Evolutionary conservation across 2,113 vertebrate genomes (phyloP).

Genomic region (Tauraco erythrolophus): DNA sequence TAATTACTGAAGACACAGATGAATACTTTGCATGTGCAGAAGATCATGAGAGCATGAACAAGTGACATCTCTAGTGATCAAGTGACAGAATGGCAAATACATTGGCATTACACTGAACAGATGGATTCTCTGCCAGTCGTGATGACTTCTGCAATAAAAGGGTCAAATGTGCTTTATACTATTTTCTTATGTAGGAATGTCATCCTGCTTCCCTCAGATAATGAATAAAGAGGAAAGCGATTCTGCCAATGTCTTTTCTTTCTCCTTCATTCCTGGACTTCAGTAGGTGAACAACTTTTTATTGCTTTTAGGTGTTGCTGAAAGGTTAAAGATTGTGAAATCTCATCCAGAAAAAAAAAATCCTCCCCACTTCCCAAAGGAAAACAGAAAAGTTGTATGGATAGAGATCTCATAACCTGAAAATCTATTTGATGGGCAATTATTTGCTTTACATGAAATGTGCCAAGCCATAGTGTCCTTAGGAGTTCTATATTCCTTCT

Average conservation of each 20-base stretch:
- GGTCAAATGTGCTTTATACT: background rate
- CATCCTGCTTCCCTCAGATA: background rate
- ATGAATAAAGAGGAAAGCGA: background rate
- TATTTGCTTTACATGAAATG: background rate
- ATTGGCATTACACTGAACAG: background rate
- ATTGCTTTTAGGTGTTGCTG: background rate
- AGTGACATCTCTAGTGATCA: background rate
- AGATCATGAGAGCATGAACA: background rate
- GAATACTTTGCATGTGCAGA: background rate
- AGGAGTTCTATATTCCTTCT: background rate
- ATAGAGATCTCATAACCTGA: background rate
- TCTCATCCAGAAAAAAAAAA: background rate
- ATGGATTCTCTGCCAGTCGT: background rate
- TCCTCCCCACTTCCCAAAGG: background rate
- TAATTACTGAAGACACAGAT: conserved; percentile 47
- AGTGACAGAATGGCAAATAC: conserved; percentile 14
- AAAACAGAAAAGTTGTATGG: background rate
- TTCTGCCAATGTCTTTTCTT: background rate
- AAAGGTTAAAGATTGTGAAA: background rate
- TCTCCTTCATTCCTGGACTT: background rate
- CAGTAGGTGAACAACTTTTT: background rate
- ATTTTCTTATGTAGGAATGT: background rate
- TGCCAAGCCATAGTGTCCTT: background rate
- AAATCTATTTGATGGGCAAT: background rate
- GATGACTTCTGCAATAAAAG: background rate